These are phyloP conservation scores for Hylaea fasciaria DNA, from an alignment of 2,888 invertebrate species.

Conservation along the genomic window DNA sequence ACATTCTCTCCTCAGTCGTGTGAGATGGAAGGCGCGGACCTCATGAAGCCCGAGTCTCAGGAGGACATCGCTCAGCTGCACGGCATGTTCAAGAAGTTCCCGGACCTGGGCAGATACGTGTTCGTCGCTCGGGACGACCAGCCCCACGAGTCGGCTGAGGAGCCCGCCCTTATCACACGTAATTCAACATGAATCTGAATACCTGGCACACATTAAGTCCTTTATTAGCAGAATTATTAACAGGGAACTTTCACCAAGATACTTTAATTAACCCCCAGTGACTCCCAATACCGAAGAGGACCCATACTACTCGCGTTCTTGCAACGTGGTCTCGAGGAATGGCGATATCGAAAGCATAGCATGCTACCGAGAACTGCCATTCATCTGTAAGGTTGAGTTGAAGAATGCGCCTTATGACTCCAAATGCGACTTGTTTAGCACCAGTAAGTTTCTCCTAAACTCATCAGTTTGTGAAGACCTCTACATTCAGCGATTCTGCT, in stretches of 20 bases:
- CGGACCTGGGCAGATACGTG: conserved; percentile 58
- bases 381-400: conserved; percentile 67
- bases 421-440: conserved; percentile 56
- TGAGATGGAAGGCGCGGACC: conserved; percentile 54
- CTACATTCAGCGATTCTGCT: too few species aligned
- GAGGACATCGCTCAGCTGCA: conserved; percentile 59
- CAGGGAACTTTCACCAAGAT: too few species aligned
- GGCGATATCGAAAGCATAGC: conserved; percentile 46
- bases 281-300: neutral
- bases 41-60: conserved; percentile 52
- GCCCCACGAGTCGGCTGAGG: conserved; percentile 58
- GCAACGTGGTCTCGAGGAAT: conserved; percentile 54
- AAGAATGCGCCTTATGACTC: conserved; percentile 53
- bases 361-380: conserved; percentile 54
- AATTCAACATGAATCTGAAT: conserved; percentile 15
- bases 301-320: neutral
- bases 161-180: conserved; percentile 50
- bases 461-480: too few species aligned
- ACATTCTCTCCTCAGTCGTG: conserved; percentile 14
- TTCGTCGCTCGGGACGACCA: conserved; percentile 58
- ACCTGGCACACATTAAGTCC: too few species aligned
- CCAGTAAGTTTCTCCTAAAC: conserved; percentile 46
- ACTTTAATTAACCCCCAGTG: neutral
- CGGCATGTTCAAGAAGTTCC: conserved; percentile 62
- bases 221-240: too few species aligned